These are phyloP conservation scores for Muscicapa adusta DNA, from an alignment of 2,113 vertebrate genomes.

Conservation along the genomic window DNA sequence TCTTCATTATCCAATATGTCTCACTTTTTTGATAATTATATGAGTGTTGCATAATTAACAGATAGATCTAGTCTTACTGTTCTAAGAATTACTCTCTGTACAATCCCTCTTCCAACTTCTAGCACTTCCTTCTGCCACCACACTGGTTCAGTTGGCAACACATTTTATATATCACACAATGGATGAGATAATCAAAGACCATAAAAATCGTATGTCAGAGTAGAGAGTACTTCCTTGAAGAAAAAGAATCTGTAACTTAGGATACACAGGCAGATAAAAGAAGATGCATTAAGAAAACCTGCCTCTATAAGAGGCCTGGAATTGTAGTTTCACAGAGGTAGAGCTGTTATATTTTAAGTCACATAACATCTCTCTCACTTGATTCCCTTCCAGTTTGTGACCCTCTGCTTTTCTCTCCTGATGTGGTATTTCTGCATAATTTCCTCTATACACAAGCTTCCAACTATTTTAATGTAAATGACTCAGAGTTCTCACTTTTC, in stretches of 20 bases:
- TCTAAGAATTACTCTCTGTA: background rate
- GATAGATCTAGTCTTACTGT: background rate
- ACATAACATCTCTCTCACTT: background rate
- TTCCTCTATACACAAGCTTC: background rate
- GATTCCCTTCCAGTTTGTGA: background rate
- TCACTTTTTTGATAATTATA: background rate
- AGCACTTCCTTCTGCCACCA: background rate
- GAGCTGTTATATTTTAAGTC: background rate
- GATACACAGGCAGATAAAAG: background rate
- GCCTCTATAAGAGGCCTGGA: background rate
- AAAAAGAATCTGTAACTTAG: background rate
- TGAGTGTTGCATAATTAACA: background rate
- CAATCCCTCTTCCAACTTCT: background rate
- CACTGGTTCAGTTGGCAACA: background rate
- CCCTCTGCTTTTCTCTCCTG: background rate
- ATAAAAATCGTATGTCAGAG: background rate
- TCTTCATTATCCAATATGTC: background rate
- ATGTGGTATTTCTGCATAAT: background rate
- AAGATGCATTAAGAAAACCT: background rate
- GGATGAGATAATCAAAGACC: background rate
- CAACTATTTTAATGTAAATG: background rate
- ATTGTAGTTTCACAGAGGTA: background rate
- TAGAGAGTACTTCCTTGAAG: background rate
- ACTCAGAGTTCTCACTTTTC: background rate
- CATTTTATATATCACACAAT: background rate